Evolutionary conservation across 1,140 invertebrate species (phyloP).

Genomic region (Leucophenga varia): DNA sequence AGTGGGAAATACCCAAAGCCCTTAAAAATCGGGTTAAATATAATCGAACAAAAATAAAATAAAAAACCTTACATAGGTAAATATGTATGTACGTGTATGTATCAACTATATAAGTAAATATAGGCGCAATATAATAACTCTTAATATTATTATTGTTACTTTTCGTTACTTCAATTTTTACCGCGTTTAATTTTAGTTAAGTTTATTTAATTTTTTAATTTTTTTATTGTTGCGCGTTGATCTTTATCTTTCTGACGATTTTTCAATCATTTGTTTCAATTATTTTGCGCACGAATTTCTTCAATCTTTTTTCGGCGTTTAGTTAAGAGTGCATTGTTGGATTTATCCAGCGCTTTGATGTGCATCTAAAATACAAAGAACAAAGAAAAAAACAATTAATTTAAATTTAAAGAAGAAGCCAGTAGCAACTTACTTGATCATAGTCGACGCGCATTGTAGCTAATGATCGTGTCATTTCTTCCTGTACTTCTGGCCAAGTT

Average conservation of each 20-base stretch:
- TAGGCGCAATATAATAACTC: no score
- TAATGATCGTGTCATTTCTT: slow-evolving; percentile 96
- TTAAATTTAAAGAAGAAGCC: slow-evolving; percentile 1
- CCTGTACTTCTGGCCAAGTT: slow-evolving; percentile 94
- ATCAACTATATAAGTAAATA: slow-evolving; percentile 14
- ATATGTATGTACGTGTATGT: slow-evolving; percentile 5
- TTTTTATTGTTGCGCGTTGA: slow-evolving; percentile 10
- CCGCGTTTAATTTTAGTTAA: slow-evolving; percentile 21
- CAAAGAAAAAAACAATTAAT: slow-evolving; percentile 15
- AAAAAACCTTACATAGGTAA: slow-evolving; percentile 17
- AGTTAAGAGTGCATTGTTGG: slow-evolving; percentile 87
- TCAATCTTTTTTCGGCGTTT: slow-evolving; percentile 75
- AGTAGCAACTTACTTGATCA: slow-evolving; percentile 66
- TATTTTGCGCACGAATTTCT: slow-evolving; percentile 19
- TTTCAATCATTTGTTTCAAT: slow-evolving; percentile 27
- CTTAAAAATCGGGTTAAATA: no score
- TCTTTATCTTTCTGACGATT: background rate
- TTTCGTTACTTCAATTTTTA: slow-evolving; percentile 9
- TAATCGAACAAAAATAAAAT: no score
- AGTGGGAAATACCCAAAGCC: no score
- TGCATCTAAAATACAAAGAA: slow-evolving; percentile 62
- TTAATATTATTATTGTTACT: background rate
- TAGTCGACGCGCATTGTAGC: slow-evolving; percentile 97
- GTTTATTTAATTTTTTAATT: slow-evolving; percentile 12
- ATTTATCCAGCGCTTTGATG: slow-evolving; percentile 86